Conservation (phyloP, 92 coral and sea anemone genomes). For the Bergia puertoricense region DNA sequence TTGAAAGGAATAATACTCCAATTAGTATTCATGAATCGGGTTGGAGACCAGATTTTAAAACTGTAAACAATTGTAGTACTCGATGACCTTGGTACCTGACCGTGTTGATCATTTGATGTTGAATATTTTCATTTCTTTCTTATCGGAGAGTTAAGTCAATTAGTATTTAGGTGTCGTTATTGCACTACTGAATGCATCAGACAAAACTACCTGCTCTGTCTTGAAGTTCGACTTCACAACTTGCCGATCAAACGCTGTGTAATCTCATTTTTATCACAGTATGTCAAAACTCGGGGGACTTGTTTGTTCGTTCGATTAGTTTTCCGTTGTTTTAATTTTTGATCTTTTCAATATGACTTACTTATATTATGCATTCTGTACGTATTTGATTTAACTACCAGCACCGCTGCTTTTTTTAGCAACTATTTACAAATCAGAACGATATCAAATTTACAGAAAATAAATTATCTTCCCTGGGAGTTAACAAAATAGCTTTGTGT, state of each 20-base stretch:
- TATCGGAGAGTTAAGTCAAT: constrained; percentile 33
- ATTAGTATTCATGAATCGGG: constrained; percentile 37
- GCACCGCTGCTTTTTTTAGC: constrained; percentile 11
- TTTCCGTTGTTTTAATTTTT: constrained; percentile 8
- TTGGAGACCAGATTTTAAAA: constrained; percentile 23
- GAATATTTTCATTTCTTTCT: constrained; percentile 35
- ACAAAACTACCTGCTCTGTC: constrained; percentile 9
- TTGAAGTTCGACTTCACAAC: neutral
- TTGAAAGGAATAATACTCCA: constrained; percentile 37
- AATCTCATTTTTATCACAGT: constrained; percentile 12
- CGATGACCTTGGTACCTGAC: constrained; percentile 29
- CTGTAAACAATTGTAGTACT: constrained; percentile 31
- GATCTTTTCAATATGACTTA: constrained; percentile 5
- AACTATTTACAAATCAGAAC: constrained; percentile 40
- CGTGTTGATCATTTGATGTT: neutral
- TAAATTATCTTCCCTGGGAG: constrained; percentile 31
- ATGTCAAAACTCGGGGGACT: neutral
- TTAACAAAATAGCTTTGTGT: constrained; percentile 34
- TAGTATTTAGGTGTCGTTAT: neutral
- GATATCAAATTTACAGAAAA: constrained; percentile 39
- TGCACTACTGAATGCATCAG: constrained; percentile 23
- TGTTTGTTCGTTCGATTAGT: constrained; percentile 14
- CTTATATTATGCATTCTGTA: neutral
- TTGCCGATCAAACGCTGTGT: neutral
- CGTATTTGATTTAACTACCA: neutral